Conservation (phyloP, 2,797 vertebrate genomes). For the Cyclura pinguis region DNA sequence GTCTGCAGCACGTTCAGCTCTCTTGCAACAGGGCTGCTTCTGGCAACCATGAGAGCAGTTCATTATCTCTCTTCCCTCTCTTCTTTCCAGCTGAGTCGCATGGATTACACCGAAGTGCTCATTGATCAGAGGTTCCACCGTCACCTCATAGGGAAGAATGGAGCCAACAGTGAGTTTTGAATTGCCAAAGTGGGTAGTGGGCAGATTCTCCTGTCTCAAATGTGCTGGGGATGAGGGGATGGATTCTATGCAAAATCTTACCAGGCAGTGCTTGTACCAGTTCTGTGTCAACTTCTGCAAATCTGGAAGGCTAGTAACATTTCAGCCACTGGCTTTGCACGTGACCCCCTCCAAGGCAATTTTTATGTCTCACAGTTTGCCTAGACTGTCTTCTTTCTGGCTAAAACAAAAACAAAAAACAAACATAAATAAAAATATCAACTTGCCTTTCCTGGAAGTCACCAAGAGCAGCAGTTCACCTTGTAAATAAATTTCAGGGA, state of each 20-base stretch:
- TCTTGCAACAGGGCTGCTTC: neutral
- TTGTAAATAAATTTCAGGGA: too few species aligned
- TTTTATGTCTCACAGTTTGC: too few species aligned
- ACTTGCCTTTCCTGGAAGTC: too few species aligned
- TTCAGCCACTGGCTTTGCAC: neutral
- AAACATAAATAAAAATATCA: too few species aligned
- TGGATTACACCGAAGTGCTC: constrained; percentile 87
- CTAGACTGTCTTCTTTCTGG: too few species aligned
- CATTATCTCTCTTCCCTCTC: neutral
- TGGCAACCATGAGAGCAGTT: neutral
- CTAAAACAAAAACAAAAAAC: too few species aligned
- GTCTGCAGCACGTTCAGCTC: neutral
- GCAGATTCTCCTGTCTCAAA: too few species aligned
- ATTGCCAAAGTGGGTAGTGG: neutral
- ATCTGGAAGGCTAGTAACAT: neutral
- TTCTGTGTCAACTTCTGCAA: neutral
- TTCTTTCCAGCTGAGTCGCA: constrained; percentile 80
- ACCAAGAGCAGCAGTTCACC: too few species aligned
- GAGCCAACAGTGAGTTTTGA: constrained; percentile 83
- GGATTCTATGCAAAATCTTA: neutral
- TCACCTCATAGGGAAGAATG: constrained; percentile 86
- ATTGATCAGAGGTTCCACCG: constrained; percentile 87
- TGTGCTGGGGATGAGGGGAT: neutral
- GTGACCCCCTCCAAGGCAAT: too few species aligned
- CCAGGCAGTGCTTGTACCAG: too few species aligned